Evolutionary conservation across 2,888 invertebrate species (phyloP).

Genomic region (Heliconius ethilla): DNA sequence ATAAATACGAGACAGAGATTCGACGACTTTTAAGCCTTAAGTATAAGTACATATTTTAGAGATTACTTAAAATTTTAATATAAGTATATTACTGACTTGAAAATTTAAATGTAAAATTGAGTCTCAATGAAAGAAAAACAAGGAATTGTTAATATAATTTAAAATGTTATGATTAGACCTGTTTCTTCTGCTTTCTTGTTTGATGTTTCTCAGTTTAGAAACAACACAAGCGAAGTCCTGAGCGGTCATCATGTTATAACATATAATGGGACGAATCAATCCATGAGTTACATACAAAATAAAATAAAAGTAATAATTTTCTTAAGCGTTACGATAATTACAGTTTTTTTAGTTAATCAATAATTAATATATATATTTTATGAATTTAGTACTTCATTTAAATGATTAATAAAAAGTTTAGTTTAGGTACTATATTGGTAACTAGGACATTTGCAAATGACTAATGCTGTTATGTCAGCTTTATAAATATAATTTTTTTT

Average conservation of each 20-base stretch:
- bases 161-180: not conserved
- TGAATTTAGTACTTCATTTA: not conserved
- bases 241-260: not conserved
- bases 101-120: no score
- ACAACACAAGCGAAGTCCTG: not conserved
- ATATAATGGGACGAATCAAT: not conserved
- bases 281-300: not conserved
- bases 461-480: not conserved
- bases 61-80: not conserved
- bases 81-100: not conserved
- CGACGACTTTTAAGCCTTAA: not conserved
- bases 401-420: not conserved
- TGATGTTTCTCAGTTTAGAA: constrained; percentile 3
- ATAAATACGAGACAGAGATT: not conserved
- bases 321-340: not conserved
- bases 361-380: not conserved
- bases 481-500: not conserved
- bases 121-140: not conserved
- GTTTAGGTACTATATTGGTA: constrained; percentile 2
- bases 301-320: not conserved
- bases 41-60: not conserved
- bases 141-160: not conserved
- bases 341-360: not conserved
- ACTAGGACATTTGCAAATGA: not conserved
- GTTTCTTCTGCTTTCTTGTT: not conserved